Conservation (phyloP, 1,140 invertebrate genomes). For the Cecropterus lyciades region DNA sequence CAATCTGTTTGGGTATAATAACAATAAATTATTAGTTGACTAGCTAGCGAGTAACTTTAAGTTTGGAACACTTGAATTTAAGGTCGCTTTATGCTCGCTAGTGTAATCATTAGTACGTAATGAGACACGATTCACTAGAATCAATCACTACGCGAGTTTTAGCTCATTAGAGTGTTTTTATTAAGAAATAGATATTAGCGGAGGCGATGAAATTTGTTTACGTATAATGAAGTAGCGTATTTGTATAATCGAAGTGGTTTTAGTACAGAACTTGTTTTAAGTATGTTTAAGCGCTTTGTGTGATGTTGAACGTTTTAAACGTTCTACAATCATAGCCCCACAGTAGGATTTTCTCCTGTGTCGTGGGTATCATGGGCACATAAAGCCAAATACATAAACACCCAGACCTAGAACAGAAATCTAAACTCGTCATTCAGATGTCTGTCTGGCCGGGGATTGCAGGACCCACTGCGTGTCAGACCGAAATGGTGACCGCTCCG, state of each 20-base stretch:
- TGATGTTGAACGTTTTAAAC: no score
- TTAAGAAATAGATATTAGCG: not conserved
- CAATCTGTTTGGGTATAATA: slow-evolving; percentile 57
- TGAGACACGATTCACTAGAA: slow-evolving; percentile 16
- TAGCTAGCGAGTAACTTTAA: slow-evolving; percentile 6
- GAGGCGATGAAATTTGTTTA: slow-evolving; percentile 17
- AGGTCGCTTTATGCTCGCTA: slow-evolving; percentile 1
- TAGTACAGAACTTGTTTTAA: slow-evolving; percentile 4
- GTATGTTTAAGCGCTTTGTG: no score
- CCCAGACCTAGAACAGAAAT: no score
- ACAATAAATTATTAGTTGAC: slow-evolving; percentile 53
- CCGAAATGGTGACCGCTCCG: no score
- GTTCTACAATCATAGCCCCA: no score
- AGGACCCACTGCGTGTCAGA: no score
- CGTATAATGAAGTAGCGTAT: slow-evolving; percentile 7
- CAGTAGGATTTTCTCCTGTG: no score
- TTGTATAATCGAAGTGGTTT: slow-evolving; percentile 5
- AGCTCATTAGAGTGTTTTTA: slow-evolving; percentile 13
- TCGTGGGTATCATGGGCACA: no score
- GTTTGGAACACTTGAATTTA: not conserved
- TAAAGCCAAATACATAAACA: no score
- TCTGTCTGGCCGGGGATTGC: no score
- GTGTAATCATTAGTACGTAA: not conserved
- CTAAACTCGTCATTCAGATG: no score
- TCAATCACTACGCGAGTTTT: slow-evolving; percentile 14